Base-by-base conservation (phyloP, 2,113 vertebrate genomes). In the Miniopterus natalensis region DNA sequence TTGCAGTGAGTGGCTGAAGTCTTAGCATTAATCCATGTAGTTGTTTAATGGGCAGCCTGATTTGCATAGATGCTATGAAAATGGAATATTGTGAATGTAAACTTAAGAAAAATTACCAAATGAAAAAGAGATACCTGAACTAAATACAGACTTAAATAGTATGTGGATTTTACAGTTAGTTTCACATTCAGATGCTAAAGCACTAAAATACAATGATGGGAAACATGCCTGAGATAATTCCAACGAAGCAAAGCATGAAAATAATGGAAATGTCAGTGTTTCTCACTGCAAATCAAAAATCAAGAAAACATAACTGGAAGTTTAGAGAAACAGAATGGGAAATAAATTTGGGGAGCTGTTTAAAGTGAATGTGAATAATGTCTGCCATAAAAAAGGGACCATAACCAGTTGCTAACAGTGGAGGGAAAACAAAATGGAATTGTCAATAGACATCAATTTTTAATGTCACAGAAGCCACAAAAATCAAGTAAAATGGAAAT, bases 1-100 rank as follows among this genome's bases (percentile, higher is more conserved):
- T 97, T 97, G 23, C 53, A 94, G 27, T 95, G 70, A 97, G 90
- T 55, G 63, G 49, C 61, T 75, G 42, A 90, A 42, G 49, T 92
- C 42, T 75, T 53, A 73, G 47, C 79, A 95, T 95, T 96, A 96
- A 94, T 96, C 71, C 51, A 25, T 18, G 42, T 31, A 25, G 70
- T 70, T 65, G 31, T 57, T 95, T 84, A 87, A 47, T 84, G 49
- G 45, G 55, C 74, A 85, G 31, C 20, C 59, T 75, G 20, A 88
- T 96, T 97, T 94, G 78, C 70, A 84, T 14, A 95, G 87, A 84
- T 8, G 71, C 36, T n/a, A 31, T 61, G 40, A 47, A 79, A 92
- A 95, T 25, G 14, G 20, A 90, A 17, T 47, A 27, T 42, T 83
- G 11, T 84, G 29, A 6, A 71, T 90, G 13, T 31, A 47, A 79